These are phyloP conservation scores for Perithous albicinctus DNA, from an alignment of 2,888 invertebrate genomes.

Conservation along the genomic window DNA sequence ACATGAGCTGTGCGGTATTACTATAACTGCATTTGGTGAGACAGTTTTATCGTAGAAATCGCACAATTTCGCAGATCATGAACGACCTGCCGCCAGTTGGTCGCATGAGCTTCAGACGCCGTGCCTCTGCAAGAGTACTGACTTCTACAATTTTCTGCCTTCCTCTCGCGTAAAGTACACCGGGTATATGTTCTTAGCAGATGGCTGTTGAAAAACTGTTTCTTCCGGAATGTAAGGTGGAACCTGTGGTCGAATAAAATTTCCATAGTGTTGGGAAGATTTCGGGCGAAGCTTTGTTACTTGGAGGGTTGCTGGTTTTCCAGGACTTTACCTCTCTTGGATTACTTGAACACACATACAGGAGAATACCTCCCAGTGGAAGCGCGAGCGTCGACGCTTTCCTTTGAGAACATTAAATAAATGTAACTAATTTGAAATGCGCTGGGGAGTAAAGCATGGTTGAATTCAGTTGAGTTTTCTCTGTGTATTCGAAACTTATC, in stretches of 20 bases:
- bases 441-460: neutral
- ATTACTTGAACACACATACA: neutral
- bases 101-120: neutral
- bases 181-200: neutral
- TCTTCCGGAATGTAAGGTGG: neutral
- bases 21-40: neutral
- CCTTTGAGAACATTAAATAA: neutral
- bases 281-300: slow-evolving; percentile 8
- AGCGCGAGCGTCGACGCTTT: neutral
- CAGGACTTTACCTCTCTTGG: neutral
- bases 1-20: neutral
- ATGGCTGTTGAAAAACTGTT: slow-evolving; percentile 25
- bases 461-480: neutral
- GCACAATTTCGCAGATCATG: neutral
- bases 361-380: neutral
- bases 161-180: neutral
- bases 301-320: neutral
- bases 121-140: neutral
- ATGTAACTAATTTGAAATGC: slow-evolving; percentile 9
- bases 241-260: slow-evolving; percentile 32
- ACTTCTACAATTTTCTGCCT: neutral
- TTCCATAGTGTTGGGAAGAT: slow-evolving; percentile 5
- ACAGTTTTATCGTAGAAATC: neutral
- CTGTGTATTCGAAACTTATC: neutral
- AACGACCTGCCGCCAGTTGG: neutral